Percentiles rank a stretch among this genome's conserved stretches.
Conservation (phyloP, 2,888 invertebrate genomes). For the Megamerina dolium region DNA sequence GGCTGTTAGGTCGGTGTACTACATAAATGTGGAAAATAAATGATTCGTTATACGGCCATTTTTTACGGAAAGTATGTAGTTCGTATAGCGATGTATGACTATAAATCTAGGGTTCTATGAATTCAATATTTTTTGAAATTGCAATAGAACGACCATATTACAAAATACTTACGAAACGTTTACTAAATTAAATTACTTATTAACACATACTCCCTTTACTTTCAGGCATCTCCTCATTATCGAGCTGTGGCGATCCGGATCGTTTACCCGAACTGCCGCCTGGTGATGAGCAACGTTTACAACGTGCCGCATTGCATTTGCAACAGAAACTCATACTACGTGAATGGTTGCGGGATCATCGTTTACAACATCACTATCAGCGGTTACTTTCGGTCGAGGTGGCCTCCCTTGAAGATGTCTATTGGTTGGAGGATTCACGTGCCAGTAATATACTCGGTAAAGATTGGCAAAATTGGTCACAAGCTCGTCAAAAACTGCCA, state of each 20-base stretch:
- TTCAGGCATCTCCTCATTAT: conserved; percentile 75
- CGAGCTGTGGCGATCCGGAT: conserved; percentile 72
- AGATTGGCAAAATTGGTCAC: conserved; percentile 73
- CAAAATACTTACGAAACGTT: no score
- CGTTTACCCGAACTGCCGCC: conserved; percentile 73
- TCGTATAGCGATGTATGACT: no score
- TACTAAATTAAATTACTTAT: no score
- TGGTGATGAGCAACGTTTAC: conserved; percentile 75
- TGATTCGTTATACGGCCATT: no score
- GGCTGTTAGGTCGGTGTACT: no score
- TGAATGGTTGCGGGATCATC: conserved; percentile 75
- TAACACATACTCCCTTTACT: no score
- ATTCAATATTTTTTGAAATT: no score
- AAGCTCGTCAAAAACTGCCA: conserved; percentile 74
- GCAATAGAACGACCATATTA: no score
- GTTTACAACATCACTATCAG: conserved; percentile 66
- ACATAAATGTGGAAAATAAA: no score
- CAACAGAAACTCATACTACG: conserved; percentile 79
- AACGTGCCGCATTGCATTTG: conserved; percentile 71
- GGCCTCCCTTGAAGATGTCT: conserved; percentile 80
- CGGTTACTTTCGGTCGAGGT: conserved; percentile 74
- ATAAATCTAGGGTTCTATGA: no score
- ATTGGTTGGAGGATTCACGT: conserved; percentile 80
- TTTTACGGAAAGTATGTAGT: no score
- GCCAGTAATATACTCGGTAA: conserved; percentile 72